Evolutionary conservation across 2,888 invertebrate species (phyloP).

Genomic region (Caenorhabditis afra): DNA sequence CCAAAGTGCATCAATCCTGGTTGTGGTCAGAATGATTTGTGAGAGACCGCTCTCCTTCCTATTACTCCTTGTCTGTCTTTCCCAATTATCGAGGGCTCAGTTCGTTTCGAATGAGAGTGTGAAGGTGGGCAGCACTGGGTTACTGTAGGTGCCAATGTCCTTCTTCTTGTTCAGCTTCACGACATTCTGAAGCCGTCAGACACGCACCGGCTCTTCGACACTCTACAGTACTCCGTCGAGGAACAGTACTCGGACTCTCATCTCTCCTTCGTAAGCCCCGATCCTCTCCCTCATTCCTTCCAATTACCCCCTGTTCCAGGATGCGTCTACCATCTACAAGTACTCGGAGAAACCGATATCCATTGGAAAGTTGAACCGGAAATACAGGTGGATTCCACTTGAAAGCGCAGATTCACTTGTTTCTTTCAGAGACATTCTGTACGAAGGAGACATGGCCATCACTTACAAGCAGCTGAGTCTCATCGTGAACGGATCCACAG

Average conservation of each 20-base stretch:
- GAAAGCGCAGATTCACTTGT: not conserved
- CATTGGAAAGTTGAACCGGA: constrained; percentile 59
- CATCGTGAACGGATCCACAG: constrained; percentile 54
- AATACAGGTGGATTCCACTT: constrained; percentile 47
- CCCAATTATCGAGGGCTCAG: constrained; percentile 12
- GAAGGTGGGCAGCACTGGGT: constrained; percentile 23
- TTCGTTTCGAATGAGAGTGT: constrained; percentile 49
- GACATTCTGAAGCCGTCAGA: constrained; percentile 63
- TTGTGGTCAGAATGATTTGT: constrained; percentile 25
- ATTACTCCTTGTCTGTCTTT: not conserved
- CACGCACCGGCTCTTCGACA: constrained; percentile 64
- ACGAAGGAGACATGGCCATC: constrained; percentile 66
- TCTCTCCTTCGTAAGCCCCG: constrained; percentile 51
- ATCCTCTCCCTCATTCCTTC: not conserved
- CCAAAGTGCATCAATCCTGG: constrained; percentile 26
- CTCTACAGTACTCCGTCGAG: constrained; percentile 52
- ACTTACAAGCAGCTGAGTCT: constrained; percentile 52
- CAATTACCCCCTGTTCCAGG: constrained; percentile 28
- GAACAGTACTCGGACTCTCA: constrained; percentile 55
- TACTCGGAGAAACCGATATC: constrained; percentile 63
- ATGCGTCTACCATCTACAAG: constrained; percentile 58
- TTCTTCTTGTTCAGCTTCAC: constrained; percentile 54
- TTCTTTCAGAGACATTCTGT: constrained; percentile 60
- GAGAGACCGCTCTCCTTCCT: not conserved
- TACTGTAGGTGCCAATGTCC: constrained; percentile 17